A percentile compares a stretch with the other conserved stretches of the same genome.
Evolutionary conservation across 2,888 invertebrate genomes (phyloP).

Genomic region (Machimus rusticus): DNA sequence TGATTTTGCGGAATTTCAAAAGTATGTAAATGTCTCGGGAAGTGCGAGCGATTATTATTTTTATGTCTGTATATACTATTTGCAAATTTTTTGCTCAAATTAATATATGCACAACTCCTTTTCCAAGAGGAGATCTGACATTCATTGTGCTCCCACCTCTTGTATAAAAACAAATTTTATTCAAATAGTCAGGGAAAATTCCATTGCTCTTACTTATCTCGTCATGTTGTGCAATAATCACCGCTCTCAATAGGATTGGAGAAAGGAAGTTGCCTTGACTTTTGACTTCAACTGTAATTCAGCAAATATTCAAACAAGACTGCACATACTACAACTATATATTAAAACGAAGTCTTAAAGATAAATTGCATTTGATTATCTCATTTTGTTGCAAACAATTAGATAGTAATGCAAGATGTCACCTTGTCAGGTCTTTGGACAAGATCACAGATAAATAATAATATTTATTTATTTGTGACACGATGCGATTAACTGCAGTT

Average conservation of each 20-base stretch:
- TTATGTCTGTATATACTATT: too few species aligned
- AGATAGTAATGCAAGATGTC: neutral
- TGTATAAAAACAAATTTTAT: neutral
- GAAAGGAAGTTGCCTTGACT: neutral
- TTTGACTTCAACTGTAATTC: neutral
- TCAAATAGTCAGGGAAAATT: neutral
- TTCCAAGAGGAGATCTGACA: too few species aligned
- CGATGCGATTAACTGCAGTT: neutral
- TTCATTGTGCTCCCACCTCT: too few species aligned
- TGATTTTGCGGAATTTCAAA: too few species aligned
- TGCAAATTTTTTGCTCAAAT: too few species aligned
- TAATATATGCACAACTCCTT: too few species aligned
- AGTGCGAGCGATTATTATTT: too few species aligned
- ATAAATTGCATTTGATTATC: neutral
- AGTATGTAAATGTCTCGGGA: too few species aligned
- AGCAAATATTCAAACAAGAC: neutral
- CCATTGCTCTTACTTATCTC: neutral
- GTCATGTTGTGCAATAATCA: neutral
- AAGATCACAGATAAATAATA: neutral
- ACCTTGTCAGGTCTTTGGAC: neutral
- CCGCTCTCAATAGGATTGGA: neutral
- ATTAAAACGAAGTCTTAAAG: neutral
- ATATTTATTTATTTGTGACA: neutral
- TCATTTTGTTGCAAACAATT: neutral
- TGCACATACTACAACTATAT: neutral